Evolutionary conservation across 2,888 invertebrate genomes (phyloP).

Genomic region (Xestia sexstrigata): DNA sequence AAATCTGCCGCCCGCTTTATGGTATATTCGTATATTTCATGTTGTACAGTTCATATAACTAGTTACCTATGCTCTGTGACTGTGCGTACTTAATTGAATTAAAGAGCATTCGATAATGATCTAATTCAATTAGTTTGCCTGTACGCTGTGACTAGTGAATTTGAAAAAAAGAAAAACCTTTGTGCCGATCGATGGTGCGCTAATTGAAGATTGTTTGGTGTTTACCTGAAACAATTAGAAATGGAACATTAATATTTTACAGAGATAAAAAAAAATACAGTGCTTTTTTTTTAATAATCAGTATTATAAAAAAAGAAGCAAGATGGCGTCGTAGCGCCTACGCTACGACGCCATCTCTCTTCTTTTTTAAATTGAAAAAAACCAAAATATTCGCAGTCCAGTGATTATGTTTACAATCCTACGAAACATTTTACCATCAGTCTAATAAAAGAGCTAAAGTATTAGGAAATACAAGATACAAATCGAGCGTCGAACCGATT

Average conservation of each 20-base stretch:
- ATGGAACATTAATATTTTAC: constrained; percentile 37
- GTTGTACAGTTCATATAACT: constrained; percentile 30
- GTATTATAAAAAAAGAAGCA: neutral
- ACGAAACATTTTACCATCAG: neutral
- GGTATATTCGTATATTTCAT: constrained; percentile 3
- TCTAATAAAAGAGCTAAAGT: constrained; percentile 1
- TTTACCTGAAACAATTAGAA: constrained; percentile 69
- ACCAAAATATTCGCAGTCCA: neutral
- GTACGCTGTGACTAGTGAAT: constrained; percentile 35
- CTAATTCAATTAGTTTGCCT: constrained; percentile 73
- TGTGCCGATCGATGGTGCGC: constrained; percentile 14
- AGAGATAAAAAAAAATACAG: neutral
- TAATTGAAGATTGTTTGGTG: constrained; percentile 34
- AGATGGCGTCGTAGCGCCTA: too few relatives aligned
- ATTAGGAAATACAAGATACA: constrained; percentile 51
- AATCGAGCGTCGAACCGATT: constrained; percentile 32
- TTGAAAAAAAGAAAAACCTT: constrained; percentile 49
- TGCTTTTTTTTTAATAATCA: neutral
- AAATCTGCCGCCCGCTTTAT: constrained; percentile 38
- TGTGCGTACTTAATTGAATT: constrained; percentile 71
- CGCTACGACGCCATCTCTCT: constrained; percentile 4
- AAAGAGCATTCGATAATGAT: constrained; percentile 69
- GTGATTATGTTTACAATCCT: neutral
- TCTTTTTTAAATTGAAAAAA: neutral
- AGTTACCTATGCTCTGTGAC: constrained; percentile 9